Base-by-base conservation (phyloP, 92 coral and sea anemone species). In the Plumapathes pennacea region DNA sequence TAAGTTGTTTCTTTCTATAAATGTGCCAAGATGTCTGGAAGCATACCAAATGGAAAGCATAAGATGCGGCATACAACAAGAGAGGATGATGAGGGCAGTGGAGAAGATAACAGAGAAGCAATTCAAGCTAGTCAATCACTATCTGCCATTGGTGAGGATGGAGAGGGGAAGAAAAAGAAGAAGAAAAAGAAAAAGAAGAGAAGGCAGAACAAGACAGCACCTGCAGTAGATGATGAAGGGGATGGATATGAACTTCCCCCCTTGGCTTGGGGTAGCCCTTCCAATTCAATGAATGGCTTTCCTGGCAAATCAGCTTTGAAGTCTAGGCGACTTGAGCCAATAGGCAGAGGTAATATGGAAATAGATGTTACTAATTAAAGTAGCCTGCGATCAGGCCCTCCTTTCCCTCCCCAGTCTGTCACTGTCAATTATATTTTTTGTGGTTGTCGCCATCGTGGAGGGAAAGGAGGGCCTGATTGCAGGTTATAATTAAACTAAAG, bases 111-210 rank as follows among this genome's bases (percentile, higher is more conserved):
- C 13, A 38, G 23, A 26, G 6, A 28, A 32, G 17, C 32, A 1
- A 17, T 45, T 49, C 17, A 52, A 33, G 67, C 72, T 17, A 10
- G 64, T 18, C 49, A 66, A 61, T 64, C 64, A 45, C 48, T 66
- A 6, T 30, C 32, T 38, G 34, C 40, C 19, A 51, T 56, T 3
- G 45, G 73, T 28, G 85, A 72, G n/a, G 43, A 43, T 18, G 70
- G 51, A 17, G 88, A 63, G 9, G 78, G 48, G 24, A 72, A 69
- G 33, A 69, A 55, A 44, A 69, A 54, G 61, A 84, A 77, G 60
- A 83, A 79, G 53, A 90, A 83, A 60, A 90, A 88, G 77, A 90
- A 83, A 53, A 85, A 74, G 77, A 83, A 65, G 40, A 75, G 28
- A 26, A 77, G 60, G 44, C 48, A 41, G 25, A 75, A 82, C 49